Evolutionary conservation across 2,797 vertebrate species (phyloP), one percentile per base, ranked within the genome.

Genomic region (Synaphobranchus kaupii): DNA sequence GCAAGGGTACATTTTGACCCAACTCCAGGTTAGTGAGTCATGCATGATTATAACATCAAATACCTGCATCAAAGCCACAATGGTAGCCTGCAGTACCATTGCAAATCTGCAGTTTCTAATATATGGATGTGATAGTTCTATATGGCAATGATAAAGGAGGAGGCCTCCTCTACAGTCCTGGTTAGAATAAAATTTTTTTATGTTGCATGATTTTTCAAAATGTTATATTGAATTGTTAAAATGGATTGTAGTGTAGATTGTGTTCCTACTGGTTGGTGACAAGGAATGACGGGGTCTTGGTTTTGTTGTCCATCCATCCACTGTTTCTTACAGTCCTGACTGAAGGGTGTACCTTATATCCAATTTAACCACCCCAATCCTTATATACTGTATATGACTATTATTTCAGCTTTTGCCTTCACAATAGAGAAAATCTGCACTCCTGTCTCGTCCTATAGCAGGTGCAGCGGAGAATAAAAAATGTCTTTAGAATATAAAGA

Each of bases 1-100:
- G 34, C 81, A 78, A 85, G 54, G 68, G 28, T 71, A 31, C 87
- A 78, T 52, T 54, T 58, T 82, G 28, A 39, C 52, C 76, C 50
- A 60, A 63, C 22, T 54, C 17, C 25, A 22, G 50, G 84, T 87
- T 71, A 58, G 28, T 60, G 15, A 84, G 63, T 25, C 17, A 54
- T 84, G 34, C 47, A n/a, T 66, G 58, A 60, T 84, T 47, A 88
- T 63, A 80, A 63, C 48, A 78, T 68, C 71, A 86, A 86, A 60
- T 28, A 63, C 78, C 25, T 28, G 39, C 44, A 86, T 50, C 25
- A 63, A 81, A 81, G 78, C 78, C 20, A 50, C 78, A 48, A n/a
- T n/a, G 47, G 47, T n/a, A 50, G 39, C 39, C 39, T 39, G 39
- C 28, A 44, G 34, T 78, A 47, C 5, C 73, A 78, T 81, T 48